Evolutionary conservation across 1,140 invertebrate genomes (phyloP), one percentile per base, ranked within the genome.

Genomic region (Adoxophyes honmai): DNA sequence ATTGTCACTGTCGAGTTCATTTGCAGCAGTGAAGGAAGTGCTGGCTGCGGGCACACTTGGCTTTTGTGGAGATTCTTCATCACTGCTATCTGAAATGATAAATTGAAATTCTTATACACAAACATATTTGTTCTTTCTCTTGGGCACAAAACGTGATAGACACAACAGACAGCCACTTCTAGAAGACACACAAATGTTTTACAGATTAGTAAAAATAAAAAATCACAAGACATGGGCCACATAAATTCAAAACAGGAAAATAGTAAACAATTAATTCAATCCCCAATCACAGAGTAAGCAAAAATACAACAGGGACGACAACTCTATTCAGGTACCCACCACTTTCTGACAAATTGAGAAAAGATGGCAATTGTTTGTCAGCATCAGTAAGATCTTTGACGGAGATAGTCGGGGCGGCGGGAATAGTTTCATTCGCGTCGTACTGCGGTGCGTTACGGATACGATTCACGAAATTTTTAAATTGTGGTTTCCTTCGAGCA

Each of bases 301-400:
- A n/a, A n/a, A n/a, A n/a, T n/a, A n/a, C n/a, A n/a, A n/a, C n/a
- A n/a, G n/a, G n/a, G n/a, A n/a, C n/a, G n/a, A n/a, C n/a, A n/a
- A n/a, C n/a, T 54, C 36, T 10, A 42, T 57, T 34, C 16, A 53
- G n/a, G 38, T 44, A 57, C 78, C 62, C 70, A 89, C 89, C 89
- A 82, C 89, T 90, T 73, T 90, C 89, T 39, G 89, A 90, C 18
- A 90, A 73, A 77, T 90, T 87, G 1, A 90, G 67, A 48, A 85
- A 60, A 8, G 84, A 68, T 21, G 89, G 89, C 42, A 90, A 62
- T 21, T 88, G 58, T 66, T 89, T 90, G 69, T 90, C 83, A 55
- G 78, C 75, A 42, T 88, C 89, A 15, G 86, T 85, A 55, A 90
- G 57, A 69, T 89, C 77, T 73, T 89, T 89, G 0, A 89, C 69